These are phyloP conservation scores for Microchrysa polita DNA, from an alignment of 2,888 invertebrate species.

Conservation along the genomic window DNA sequence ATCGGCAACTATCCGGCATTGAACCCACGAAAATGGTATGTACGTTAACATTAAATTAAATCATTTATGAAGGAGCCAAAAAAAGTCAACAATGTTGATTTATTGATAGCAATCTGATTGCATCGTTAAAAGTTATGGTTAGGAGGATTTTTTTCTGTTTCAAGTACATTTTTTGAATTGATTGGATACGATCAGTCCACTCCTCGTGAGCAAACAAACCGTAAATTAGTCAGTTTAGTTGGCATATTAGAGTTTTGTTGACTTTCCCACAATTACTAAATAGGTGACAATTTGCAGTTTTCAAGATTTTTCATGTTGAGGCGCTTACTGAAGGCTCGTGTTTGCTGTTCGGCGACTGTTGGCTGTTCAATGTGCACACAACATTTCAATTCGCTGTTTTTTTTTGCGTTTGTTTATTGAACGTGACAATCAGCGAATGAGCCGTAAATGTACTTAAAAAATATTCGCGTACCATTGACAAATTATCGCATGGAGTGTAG, in stretches of 20 bases:
- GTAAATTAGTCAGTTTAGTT: background rate
- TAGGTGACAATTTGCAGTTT: slow-evolving; percentile 31
- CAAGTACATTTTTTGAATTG: background rate
- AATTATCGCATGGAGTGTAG: too few species aligned
- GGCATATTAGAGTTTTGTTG: slow-evolving; percentile 12
- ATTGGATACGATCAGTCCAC: background rate
- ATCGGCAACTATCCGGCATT: too few species aligned
- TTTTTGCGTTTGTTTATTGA: too few species aligned
- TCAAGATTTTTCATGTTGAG: slow-evolving; percentile 30
- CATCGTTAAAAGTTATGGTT: background rate
- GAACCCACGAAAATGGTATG: too few species aligned
- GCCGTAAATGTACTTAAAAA: too few species aligned
- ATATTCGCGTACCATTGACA: too few species aligned
- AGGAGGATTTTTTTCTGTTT: background rate
- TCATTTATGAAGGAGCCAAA: too few species aligned
- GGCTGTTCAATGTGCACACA: too few species aligned
- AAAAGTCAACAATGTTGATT: background rate
- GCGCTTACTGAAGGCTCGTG: background rate
- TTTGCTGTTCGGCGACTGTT: too few species aligned
- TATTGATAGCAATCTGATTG: slow-evolving; percentile 6
- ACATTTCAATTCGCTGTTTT: too few species aligned
- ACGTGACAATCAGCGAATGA: too few species aligned
- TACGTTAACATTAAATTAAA: too few species aligned
- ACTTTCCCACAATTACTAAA: slow-evolving; percentile 39
- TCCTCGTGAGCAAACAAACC: background rate